Evolutionary conservation across 1,140 invertebrate species (phyloP), one percentile per base, ranked within the genome.

Genomic region (Dolichoris vasculosae): DNA sequence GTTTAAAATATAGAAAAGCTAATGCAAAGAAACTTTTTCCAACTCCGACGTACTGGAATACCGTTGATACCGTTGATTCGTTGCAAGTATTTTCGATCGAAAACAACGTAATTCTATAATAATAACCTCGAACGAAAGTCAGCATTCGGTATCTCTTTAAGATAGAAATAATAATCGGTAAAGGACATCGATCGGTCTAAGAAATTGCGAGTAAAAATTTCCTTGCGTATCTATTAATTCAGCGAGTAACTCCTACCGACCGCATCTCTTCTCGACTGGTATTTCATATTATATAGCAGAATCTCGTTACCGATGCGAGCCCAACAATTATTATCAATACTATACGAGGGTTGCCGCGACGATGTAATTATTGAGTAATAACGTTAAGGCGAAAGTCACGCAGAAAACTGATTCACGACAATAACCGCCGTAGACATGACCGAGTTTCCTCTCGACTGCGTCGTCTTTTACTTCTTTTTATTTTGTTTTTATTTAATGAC

Each of bases 301-400:
- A 77, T n/a, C 38, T 76, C 63, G 15, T 69, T 69, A 38, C 15
- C 8, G 3, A 30, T 30, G 17, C 78, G 26, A 71, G 32, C 17
- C 43, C 32, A 43, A 82, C 40, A 82, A 82, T 82, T 75, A 30
- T 40, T 55, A 32, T 73, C 67, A 15, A 55, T 30, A 15, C 26
- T 82, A 30, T 38, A 67, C 9, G 46, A 82, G 48, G 32, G 80
- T 32, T 40, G 43, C 63, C n/a, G 35, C 43, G 81, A 9, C 48
- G 26, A 83, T 71, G 81, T 83, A 83, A 83, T 83, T 83, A 26
- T 83, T n/a, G n/a, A n/a, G n/a, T n/a, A n/a, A n/a, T n/a, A n/a
- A n/a, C n/a, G n/a, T n/a, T n/a, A n/a, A n/a, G 67, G 80, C 67
- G 69, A 82, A 82, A 73, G 80, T 30, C 63, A 67, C 26, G 30